Evolutionary conservation across 2,888 invertebrate species (phyloP).

Genomic region (Torymus auratus): DNA sequence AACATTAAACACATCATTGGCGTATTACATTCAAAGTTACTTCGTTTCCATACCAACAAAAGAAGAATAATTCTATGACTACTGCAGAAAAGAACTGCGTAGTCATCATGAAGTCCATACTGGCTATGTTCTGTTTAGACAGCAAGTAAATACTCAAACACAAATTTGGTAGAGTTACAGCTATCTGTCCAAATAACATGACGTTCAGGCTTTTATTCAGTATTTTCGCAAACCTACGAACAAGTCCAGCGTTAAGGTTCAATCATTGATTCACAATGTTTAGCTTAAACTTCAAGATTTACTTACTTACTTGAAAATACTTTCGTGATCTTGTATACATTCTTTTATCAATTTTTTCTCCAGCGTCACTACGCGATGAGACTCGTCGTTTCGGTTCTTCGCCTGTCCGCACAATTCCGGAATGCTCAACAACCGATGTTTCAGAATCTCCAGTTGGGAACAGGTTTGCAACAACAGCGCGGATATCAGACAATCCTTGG

Average conservation of each 20-base stretch:
- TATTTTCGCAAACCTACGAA: constrained; percentile 39
- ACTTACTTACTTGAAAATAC: constrained; percentile 51
- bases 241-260: background rate
- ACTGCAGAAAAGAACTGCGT: constrained; percentile 56
- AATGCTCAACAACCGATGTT: constrained; percentile 59
- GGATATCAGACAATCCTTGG: constrained; percentile 66
- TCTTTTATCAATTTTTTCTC: constrained; percentile 35
- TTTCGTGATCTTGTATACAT: constrained; percentile 53
- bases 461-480: constrained; percentile 65
- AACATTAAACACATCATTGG: background rate
- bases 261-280: background rate
- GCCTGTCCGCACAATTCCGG: background rate
- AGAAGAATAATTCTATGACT: constrained; percentile 56
- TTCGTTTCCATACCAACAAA: constrained; percentile 59
- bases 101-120: constrained; percentile 56
- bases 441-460: constrained; percentile 68
- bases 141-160: constrained; percentile 54
- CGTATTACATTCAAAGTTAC: constrained; percentile 53
- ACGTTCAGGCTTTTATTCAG: constrained; percentile 51
- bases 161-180: constrained; percentile 56
- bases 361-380: background rate
- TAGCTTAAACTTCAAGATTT: too few species aligned
- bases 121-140: constrained; percentile 45
- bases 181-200: constrained; percentile 56
- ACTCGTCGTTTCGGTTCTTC: background rate